phyloP scores from a whole-genome alignment of 2,797 vertebrate species.

The Craterocephalus amniculus region DNA sequence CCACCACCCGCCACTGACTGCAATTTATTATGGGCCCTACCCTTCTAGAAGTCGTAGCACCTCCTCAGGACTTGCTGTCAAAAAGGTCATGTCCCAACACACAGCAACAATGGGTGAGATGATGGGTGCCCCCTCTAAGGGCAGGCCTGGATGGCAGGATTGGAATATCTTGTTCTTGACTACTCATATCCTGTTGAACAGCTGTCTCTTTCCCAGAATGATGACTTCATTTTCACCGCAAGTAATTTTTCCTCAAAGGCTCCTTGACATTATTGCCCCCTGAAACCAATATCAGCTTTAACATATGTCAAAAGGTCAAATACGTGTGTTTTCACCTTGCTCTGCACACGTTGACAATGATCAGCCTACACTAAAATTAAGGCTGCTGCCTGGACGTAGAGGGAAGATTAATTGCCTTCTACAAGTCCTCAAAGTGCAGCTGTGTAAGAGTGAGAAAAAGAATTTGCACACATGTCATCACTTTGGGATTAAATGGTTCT shows the following conservation, averaged over 20 bases:
- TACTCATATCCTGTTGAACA: constrained; percentile 60
- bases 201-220: constrained; percentile 68
- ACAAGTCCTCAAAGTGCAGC: constrained; percentile 53
- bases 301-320: constrained; percentile 70
- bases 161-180: constrained; percentile 48
- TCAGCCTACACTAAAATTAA: constrained; percentile 53
- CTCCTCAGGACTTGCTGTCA: constrained; percentile 38
- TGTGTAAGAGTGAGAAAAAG: constrained; percentile 50
- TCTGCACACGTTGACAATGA: constrained; percentile 40
- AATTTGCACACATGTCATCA: not conserved
- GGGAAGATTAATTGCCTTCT: constrained; percentile 73
- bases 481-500: not conserved
- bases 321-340: constrained; percentile 58
- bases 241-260: constrained; percentile 35
- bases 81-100: constrained; percentile 48
- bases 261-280: constrained; percentile 34
- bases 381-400: constrained; percentile 51
- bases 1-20: constrained; percentile 46
- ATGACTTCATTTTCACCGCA: constrained; percentile 68
- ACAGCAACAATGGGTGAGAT: constrained; percentile 36
- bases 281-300: constrained; percentile 63
- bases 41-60: constrained; percentile 69
- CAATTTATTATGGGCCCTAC: constrained; percentile 64
- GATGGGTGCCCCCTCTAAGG: constrained; percentile 50
- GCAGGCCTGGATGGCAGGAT: constrained; percentile 56